phyloP scores from a whole-genome alignment of 2,113 vertebrate genomes.

The Pithys albifrons region DNA sequence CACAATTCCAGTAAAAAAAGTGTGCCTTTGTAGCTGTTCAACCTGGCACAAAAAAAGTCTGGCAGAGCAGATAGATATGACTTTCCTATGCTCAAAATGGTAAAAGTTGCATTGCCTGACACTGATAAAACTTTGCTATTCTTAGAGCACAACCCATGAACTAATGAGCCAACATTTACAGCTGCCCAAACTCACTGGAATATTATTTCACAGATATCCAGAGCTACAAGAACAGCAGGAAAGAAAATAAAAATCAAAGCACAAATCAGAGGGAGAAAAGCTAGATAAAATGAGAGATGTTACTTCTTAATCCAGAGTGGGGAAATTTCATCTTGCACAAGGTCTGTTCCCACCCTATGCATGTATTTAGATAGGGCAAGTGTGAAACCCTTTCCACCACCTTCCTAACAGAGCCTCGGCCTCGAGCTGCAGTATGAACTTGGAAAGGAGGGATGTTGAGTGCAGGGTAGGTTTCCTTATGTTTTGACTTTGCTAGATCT shows the following conservation, averaged over 20 bases:
- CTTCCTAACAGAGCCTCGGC: neutral
- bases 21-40: neutral
- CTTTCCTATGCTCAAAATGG: neutral
- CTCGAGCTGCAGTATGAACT: neutral
- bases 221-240: neutral
- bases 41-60: neutral
- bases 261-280: neutral
- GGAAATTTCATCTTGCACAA: neutral
- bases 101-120: neutral
- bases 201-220: slow-evolving; percentile 21
- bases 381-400: neutral
- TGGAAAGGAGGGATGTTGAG: neutral
- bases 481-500: neutral
- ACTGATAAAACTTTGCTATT: neutral
- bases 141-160: neutral
- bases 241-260: slow-evolving; percentile 4
- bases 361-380: rapidly evolving
- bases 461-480: neutral
- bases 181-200: neutral
- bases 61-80: neutral
- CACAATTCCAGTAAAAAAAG: slow-evolving; percentile 13
- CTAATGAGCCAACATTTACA: slow-evolving; percentile 12
- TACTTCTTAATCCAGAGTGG: neutral
- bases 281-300: neutral
- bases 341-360: neutral